These are phyloP conservation scores for Pogonophryne albipinna DNA, from an alignment of 2,797 vertebrate species.

Conservation along the genomic window DNA sequence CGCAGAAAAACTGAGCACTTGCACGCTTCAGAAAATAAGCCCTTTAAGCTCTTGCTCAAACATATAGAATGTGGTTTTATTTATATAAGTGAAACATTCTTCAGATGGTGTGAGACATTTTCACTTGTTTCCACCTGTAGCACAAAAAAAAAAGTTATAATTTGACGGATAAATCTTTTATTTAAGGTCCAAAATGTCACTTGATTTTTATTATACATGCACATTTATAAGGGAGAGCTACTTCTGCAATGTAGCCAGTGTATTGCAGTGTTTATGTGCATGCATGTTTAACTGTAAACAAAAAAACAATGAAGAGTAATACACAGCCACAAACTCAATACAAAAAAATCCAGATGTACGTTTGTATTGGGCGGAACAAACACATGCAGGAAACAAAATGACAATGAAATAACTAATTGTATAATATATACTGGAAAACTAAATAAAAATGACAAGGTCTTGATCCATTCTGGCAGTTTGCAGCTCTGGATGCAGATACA, in stretches of 20 bases:
- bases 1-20: conserved; percentile 56
- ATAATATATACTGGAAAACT: not conserved
- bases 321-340: conserved; percentile 1
- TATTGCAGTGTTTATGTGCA: not conserved
- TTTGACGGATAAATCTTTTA: not conserved
- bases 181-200: not conserved
- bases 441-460: conserved; percentile 27
- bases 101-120: conserved; percentile 23
- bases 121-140: conserved; percentile 8
- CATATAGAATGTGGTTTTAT: conserved; percentile 32
- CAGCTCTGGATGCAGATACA: conserved; percentile 49
- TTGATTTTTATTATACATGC: not conserved
- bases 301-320: conserved; percentile 15
- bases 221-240: not conserved
- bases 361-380: not conserved
- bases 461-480: conserved; percentile 32
- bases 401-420: not conserved
- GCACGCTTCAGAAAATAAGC: conserved; percentile 19
- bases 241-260: not conserved
- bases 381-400: not conserved
- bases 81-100: conserved; percentile 19
- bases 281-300: not conserved
- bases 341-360: conserved; percentile 1
- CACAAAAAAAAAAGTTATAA: not conserved
- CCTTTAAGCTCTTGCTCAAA: conserved; percentile 3